These are phyloP conservation scores for Globia sparganii DNA, from an alignment of 2,888 invertebrate species.

Conservation along the genomic window DNA sequence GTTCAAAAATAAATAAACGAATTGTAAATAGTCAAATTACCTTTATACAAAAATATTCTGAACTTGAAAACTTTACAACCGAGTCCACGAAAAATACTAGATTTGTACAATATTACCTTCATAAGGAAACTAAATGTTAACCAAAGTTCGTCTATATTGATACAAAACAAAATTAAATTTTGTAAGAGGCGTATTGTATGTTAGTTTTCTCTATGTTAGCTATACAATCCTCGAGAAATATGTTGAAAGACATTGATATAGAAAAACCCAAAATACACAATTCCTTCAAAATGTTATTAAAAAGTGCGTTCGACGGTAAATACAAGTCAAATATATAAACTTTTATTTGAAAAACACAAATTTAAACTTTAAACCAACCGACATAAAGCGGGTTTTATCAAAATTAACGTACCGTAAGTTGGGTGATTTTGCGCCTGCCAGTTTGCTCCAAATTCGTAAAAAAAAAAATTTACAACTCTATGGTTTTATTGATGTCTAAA, in stretches of 20 bases:
- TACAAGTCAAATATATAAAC: background rate
- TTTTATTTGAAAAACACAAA: background rate
- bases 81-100: slow-evolving; percentile 61
- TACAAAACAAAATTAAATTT: slow-evolving; percentile 48
- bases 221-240: slow-evolving; percentile 45
- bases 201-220: slow-evolving; percentile 38
- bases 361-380: background rate
- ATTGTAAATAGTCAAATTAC: slow-evolving; percentile 47
- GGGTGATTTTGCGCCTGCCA: no score
- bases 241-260: slow-evolving; percentile 1
- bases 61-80: slow-evolving; percentile 56
- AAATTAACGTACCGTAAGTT: background rate
- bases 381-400: background rate
- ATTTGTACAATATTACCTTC: slow-evolving; percentile 69
- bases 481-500: no score
- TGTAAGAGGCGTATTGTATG: slow-evolving; percentile 26
- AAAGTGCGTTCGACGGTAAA: background rate
- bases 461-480: no score
- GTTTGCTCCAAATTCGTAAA: no score
- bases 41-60: slow-evolving; percentile 52
- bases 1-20: slow-evolving; percentile 59
- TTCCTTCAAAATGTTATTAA: background rate
- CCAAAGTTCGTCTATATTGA: slow-evolving; percentile 40
- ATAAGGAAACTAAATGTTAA: slow-evolving; percentile 60
- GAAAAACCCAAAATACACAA: slow-evolving; percentile 5